Base-by-base conservation (phyloP, 2,797 vertebrate species). In the Lutra lutra region DNA sequence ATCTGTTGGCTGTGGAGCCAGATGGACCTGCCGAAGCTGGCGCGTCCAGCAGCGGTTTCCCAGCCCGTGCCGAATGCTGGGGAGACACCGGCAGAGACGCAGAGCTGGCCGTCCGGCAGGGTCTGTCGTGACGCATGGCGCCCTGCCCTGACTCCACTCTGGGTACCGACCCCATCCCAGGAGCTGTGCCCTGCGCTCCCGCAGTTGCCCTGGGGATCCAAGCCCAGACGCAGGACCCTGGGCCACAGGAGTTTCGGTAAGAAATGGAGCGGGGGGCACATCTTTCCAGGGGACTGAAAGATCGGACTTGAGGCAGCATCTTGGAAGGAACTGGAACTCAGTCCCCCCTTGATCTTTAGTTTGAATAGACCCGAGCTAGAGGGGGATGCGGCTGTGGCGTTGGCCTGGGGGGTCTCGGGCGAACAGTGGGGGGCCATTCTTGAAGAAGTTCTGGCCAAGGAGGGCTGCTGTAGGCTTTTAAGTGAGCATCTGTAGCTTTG, bases 51-150 rank as follows among this genome's bases (percentile, higher is more conserved):
- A 43, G 38, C 23, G 7, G 23, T 38, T 43, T 27, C 14, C 38
- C 70, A 27, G 23, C 14, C 40, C 3, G 11, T 23, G 20, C 48
- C 10, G 3, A 11, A 17, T 0, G 0, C 35, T 3, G 78, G 29
- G 43, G 38, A 32, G 35, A 5, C 1, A 15, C 27, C 0, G 25
- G 46, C 13, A 2, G 9, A 15, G 48, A 27, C 1, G 2, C 12
- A 2, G 4, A 0, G 29, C 66, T n/a, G 15, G 66, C 13, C 11
- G 0, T 27, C n/a, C 15, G 11, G 6, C 6, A 7, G 48, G 1
- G 13, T 2, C 32, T 5, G 2, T 60, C n/a, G 29, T 10, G 5
- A 2, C 11, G 18, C 8, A 5, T 21, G 0, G 10, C 2, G 0
- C 21, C n/a, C 46, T 11, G 25, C 35, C n/a, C 25, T 27, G 5